Evolutionary conservation across 2,797 vertebrate species (phyloP), one percentile per base, ranked within the genome.

Genomic region (Sphenopsis melanotis): DNA sequence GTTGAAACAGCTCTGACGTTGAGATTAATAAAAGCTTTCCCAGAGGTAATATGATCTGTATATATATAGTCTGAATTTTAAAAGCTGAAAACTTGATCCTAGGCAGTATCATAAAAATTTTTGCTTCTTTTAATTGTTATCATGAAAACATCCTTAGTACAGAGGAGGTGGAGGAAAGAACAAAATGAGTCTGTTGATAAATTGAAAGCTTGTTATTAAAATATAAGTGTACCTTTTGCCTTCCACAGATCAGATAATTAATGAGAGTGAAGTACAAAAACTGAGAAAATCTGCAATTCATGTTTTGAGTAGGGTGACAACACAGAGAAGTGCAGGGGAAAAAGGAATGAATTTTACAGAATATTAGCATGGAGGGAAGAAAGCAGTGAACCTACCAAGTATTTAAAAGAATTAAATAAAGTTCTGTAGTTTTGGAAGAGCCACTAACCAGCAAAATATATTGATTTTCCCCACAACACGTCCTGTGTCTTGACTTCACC

Each of bases 1-100:
- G 97, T 97, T 98, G 97, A 97, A 98, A 97, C 84, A 97, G 95
- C 85, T 95, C 93, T 96, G 95, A 97, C 42, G 36, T n/a, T 81
- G 94, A 97, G 95, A 97, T 97, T 97, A 98, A 97, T 98, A 97
- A 97, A 96, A 93, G 78, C 84, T 96, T 92, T 95, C 95, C 95
- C 97, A 88, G 94, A 96, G 94, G 96, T 97, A 97, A 97, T 95
- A 89, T 60, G 91, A 96, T 96, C 94, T 47, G 16, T 89, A 85
- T 59, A 18, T 75, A 95, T 94, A 94, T 79, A 96, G 87, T 78
- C 64, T 95, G 94, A 97, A 96, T 96, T 94, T 93, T 96, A 94
- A 97, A 95, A 95, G 80, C 64, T 69, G 59, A 93, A 97, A 96
- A 96, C 56, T 70, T 61, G 85, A 97, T 96, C 55, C 83, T 87